Evolutionary conservation across 2,113 vertebrate species (phyloP), one percentile per base, ranked within the genome.

Genomic region (Hypanus sabinus): DNA sequence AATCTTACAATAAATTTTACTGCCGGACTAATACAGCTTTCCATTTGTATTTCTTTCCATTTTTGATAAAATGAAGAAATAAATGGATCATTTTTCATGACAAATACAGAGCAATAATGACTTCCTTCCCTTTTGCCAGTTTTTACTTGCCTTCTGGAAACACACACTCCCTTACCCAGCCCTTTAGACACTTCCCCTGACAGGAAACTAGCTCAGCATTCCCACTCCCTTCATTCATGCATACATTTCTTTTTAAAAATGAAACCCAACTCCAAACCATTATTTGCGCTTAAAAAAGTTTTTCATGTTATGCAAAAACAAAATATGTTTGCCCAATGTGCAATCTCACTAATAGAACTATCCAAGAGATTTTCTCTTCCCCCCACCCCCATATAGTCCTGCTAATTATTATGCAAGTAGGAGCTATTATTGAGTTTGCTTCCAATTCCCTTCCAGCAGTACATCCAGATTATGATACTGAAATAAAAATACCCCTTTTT

Each of bases 81-180:
- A 73, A 55, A 60, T 10, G 55, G 9, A 62, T 71, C 68, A 70
- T 93, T 73, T 27, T 11, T 14, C 70, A 75, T 22, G 5, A 62
- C 85, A 71, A 93, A 55, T 62, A 93, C 33, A 46, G 81, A 90
- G 68, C 38, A 73, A 10, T 93, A 38, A 93, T 55, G 20, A 75
- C 36, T 93, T 93, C 91, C 91, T 93, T 75, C 91, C 91, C 68
- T 55, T 46, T 55, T 93, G 38, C 33, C 68, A 24, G 90, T 92
- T n/a, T 7, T 70, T 68, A 70, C 70, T 38, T 46, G 91, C 38
- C 36, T 55, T 20, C 12, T 93, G 91, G 70, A 55, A 93, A 93
- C 24, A 22, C 24, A 24, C 24, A 73, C 36, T 27, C 70, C 68
- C 91, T 65, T 36, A 93, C 70, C 91, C 70, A 93, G 73, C 65